Evolutionary conservation across 2,888 invertebrate species (phyloP), one percentile per base, ranked within the genome.

Genomic region (Bedellia somnulentella): DNA sequence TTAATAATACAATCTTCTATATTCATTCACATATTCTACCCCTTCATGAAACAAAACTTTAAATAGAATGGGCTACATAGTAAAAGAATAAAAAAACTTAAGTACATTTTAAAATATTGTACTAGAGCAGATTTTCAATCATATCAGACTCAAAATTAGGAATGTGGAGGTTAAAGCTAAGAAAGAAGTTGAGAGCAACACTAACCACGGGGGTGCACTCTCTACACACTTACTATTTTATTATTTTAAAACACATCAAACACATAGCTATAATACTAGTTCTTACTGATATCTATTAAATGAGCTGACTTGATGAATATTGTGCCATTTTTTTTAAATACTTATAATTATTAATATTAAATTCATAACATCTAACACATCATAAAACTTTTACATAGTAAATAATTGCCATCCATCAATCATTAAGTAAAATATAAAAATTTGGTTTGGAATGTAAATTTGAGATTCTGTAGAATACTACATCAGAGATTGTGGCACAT

Each of bases 281-380:
- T 3, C 14, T 8, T 21, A 27, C 16, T 12, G n/a, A 14, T 18
- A 22, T 28, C 24, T 21, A 34, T 58, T 52, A 39, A 44, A 46
- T 49, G 73, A 76, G 77, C 77, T 68, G 77, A 76, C 76, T 52
- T 77, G 75, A 78, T 75, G 68, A 71, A 66, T 71, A 70, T 67
- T 63, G 66, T 68, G 67, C 63, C 64, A 38, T 9, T 14, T 18
- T 14, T 46, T 50, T 47, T 43, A 51, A 50, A 50, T 56, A 52
- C 21, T 21, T 27, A n/a, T 9, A 4, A 10, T 15, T 10, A 5
- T 18, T 6, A 9, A 18, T 18, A 18, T 18, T 18, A 18, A 18
- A 18, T 9, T 18, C 9, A 18, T 6, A 5, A 18, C 5, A 5
- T 9, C 5, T 6, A 18, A 6, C 18, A 18, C 5, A 5, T 18